Conservation (phyloP, 2,888 invertebrate species). For the Baccha elongata region DNA sequence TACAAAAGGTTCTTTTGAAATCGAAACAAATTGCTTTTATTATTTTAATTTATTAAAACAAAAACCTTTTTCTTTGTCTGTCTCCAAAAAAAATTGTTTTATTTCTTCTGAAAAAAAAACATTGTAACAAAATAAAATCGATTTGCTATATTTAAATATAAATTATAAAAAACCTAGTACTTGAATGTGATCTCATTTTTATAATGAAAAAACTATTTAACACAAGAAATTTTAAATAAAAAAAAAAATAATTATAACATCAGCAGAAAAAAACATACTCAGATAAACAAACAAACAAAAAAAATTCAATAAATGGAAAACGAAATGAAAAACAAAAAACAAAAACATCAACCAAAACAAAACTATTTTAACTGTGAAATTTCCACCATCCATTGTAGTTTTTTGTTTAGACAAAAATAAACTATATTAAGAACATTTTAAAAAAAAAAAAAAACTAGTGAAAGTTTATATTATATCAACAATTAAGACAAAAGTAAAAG, state of each 20-base stretch:
- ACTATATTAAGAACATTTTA: conserved; percentile 45
- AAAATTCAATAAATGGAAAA: conserved; percentile 32
- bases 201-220: conserved; percentile 73
- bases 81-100: neutral
- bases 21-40: conserved; percentile 52
- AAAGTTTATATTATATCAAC: conserved; percentile 69
- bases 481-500: conserved; percentile 42
- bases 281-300: conserved; percentile 25
- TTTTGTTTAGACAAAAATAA: conserved; percentile 53
- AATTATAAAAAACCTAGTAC: conserved; percentile 63
- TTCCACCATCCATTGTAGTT: conserved; percentile 73
- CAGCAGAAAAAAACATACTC: conserved; percentile 60
- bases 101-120: conserved; percentile 29
- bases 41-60: conserved; percentile 27
- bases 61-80: conserved; percentile 8
- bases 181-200: conserved; percentile 74
- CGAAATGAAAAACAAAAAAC: conserved; percentile 31
- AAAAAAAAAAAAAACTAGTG: conserved; percentile 51
- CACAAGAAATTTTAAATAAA: conserved; percentile 56
- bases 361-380: conserved; percentile 73
- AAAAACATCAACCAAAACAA: conserved; percentile 65
- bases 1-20: conserved; percentile 50
- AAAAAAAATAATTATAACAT: conserved; percentile 36
- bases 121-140: conserved; percentile 46
- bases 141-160: conserved; percentile 65